Evolutionary conservation across 2,113 vertebrate species (phyloP).

Genomic region (Dasypus novemcinctus): DNA sequence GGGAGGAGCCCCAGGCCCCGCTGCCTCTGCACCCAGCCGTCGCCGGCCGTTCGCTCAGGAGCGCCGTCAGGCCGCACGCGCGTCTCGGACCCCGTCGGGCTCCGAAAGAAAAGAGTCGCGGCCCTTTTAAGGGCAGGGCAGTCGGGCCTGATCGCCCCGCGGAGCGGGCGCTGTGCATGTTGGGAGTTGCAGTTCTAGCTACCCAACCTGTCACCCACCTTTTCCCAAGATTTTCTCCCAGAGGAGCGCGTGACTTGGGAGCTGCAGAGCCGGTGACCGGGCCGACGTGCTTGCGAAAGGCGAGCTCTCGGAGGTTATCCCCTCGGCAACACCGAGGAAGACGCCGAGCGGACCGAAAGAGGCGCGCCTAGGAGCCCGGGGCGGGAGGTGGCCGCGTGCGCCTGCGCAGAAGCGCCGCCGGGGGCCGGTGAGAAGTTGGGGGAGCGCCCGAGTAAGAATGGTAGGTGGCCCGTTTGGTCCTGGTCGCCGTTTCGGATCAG

Average conservation of each 20-base stretch:
- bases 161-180: not conserved
- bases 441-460: constrained; percentile 76
- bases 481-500: not conserved
- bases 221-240: not conserved
- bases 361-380: not conserved
- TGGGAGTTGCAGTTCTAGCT: not conserved
- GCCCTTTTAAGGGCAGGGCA: constrained; percentile 50
- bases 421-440: constrained; percentile 71
- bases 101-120: not conserved
- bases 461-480: constrained; percentile 63
- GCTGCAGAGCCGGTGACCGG: not conserved
- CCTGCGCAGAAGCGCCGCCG: not conserved
- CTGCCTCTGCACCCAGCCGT: not conserved
- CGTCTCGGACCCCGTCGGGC: not conserved
- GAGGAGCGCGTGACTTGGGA: not conserved
- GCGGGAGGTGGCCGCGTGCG: not conserved
- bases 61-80: not conserved
- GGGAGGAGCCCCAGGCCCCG: not conserved
- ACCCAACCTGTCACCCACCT: not conserved
- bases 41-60: accelerated
- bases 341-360: not conserved
- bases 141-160: not conserved
- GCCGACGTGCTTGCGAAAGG: not conserved
- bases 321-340: no score
- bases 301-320: not conserved